These are phyloP conservation scores for Enteromius viviparus DNA, from an alignment of 2,797 vertebrate species.

Conservation along the genomic window DNA sequence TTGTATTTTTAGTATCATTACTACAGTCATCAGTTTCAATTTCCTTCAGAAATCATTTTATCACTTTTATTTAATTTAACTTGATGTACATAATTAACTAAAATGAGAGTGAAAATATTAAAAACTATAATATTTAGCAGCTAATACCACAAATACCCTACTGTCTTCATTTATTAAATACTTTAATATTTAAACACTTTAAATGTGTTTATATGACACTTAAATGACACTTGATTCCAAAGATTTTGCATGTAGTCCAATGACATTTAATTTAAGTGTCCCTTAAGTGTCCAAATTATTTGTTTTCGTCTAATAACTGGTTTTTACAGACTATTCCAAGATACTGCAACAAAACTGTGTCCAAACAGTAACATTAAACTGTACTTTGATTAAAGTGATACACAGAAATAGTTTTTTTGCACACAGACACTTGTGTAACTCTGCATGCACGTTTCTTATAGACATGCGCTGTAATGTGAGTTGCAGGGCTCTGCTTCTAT, in stretches of 20 bases:
- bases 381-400: neutral
- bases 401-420: neutral
- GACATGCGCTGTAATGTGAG: neutral
- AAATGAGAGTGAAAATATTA: neutral
- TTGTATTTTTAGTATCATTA: neutral
- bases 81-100: neutral
- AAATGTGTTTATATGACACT: neutral
- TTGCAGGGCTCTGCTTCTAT: constrained; percentile 2
- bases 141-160: neutral
- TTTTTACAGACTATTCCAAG: neutral
- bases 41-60: neutral
- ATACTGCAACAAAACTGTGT: neutral
- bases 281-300: neutral
- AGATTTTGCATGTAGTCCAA: neutral
- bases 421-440: neutral
- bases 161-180: neutral
- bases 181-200: neutral
- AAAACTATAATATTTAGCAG: neutral
- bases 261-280: neutral
- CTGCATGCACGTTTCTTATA: neutral
- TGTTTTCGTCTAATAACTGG: neutral
- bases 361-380: neutral
- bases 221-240: neutral
- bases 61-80: neutral
- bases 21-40: neutral